These are phyloP conservation scores for Alentia gelatinosa DNA, from an alignment of 2,888 invertebrate species.

Conservation along the genomic window DNA sequence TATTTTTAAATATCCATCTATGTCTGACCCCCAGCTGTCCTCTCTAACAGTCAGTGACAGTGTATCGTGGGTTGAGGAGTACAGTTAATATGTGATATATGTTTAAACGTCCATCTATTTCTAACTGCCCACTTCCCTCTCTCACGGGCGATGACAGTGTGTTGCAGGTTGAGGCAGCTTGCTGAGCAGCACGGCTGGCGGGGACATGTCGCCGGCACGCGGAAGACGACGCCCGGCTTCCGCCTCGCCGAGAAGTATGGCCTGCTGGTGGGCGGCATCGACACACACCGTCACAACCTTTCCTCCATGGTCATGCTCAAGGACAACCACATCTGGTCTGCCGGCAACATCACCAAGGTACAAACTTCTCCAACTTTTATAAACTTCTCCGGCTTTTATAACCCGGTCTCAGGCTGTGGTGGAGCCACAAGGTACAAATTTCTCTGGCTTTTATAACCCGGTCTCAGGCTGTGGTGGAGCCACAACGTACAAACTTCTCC, in stretches of 20 bases:
- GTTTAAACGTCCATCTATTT: too few species aligned
- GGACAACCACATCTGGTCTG: slow-evolving; percentile 81
- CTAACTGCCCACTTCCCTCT: too few species aligned
- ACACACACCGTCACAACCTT: slow-evolving; percentile 80
- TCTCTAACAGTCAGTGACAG: too few species aligned
- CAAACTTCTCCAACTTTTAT: neutral
- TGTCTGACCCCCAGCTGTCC: too few species aligned
- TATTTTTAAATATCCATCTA: too few species aligned
- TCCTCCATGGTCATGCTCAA: slow-evolving; percentile 82
- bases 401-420: too few species aligned
- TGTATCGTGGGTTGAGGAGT: too few species aligned
- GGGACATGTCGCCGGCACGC: slow-evolving; percentile 80
- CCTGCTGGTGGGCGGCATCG: slow-evolving; percentile 80
- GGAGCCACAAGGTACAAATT: neutral
- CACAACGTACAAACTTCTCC: too few species aligned
- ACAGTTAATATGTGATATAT: too few species aligned
- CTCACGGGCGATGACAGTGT: too few species aligned
- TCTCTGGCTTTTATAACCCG: neutral
- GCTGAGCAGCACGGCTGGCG: slow-evolving; percentile 74
- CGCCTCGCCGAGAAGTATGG: slow-evolving; percentile 82
- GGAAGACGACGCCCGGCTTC: slow-evolving; percentile 82
- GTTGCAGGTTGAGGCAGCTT: slow-evolving; percentile 65
- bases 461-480: too few species aligned
- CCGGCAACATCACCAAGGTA: slow-evolving; percentile 80
- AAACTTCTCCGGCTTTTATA: too few species aligned